Evolutionary conservation across 2,113 vertebrate species (phyloP), one percentile per base, ranked within the genome.

Genomic region (Coryphaenoides rupestris): DNA sequence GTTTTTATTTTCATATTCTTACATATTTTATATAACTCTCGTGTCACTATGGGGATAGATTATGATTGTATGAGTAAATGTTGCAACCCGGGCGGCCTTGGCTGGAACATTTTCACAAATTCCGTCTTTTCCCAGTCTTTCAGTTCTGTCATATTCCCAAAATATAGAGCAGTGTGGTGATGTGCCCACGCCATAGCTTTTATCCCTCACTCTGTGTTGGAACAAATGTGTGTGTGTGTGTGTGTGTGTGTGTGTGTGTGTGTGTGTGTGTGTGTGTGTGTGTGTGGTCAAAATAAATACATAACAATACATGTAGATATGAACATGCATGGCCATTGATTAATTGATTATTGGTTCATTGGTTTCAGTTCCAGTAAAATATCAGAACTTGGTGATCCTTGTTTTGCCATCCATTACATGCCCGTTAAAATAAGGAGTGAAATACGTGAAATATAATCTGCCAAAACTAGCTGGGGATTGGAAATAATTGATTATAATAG

Each of bases 11-110:
- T 70, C 63, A 49, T 40, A 66, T 72, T 23, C 33, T 3, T 63
- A 26, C 63, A 52, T 69, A 66, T 46, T 60, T 80, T 57, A 55
- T 52, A 69, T 72, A 21, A 68, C 70, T 60, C n/a, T n/a, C 58
- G 67, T 73, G 69, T 81, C 70, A 77, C 54, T 50, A 67, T 63
- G 69, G 77, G 58, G 28, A 76, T 81, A 70, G 69, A 73, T 75
- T 63, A 46, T 82, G 77, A 76, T 76, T 80, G 67, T 79, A 72
- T 78, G 63, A 75, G 62, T 61, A 72, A 77, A 72, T 58, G 1
- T 21, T 70, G 74, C 60, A 72, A 14, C 9, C 56, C 62, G 62
- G 56, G 57, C 63, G 76, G 58, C 53, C 68, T 66, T 77, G 65
- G 52, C 62, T 77, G 55, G 60, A 16, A 46, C 15, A 24, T 66